Evolutionary conservation across 2,797 vertebrate species (phyloP).

Genomic region (Megalops cyprinoides): DNA sequence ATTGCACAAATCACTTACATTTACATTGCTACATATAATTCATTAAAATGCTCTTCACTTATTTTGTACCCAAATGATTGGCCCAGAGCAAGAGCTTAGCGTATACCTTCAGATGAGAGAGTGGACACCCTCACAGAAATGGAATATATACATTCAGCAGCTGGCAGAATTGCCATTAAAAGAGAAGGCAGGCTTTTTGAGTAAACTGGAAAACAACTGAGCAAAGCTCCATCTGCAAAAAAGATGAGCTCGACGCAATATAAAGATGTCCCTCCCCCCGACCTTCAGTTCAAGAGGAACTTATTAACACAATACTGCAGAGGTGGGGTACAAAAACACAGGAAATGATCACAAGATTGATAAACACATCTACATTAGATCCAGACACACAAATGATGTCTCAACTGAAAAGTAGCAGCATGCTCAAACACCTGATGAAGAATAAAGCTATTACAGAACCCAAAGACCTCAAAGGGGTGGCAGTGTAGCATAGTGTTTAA

Average conservation of each 20-base stretch:
- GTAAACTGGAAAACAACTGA: not conserved
- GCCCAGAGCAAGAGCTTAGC: not conserved
- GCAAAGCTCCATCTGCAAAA: not conserved
- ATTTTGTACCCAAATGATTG: not conserved
- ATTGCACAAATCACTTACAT: not conserved
- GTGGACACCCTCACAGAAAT: not conserved
- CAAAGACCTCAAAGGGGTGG: too few species aligned
- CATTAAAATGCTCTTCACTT: not conserved
- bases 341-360: slow-evolving; percentile 19
- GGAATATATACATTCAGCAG: not conserved
- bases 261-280: too few species aligned
- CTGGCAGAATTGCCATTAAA: not conserved
- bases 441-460: not conserved
- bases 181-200: not conserved
- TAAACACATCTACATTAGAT: slow-evolving; percentile 16
- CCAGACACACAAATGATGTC: slow-evolving; percentile 7
- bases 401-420: not conserved
- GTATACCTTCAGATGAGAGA: not conserved
- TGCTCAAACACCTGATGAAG: not conserved
- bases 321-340: too few species aligned
- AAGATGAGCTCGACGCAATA: too few species aligned
- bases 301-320: too few species aligned
- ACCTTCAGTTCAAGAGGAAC: too few species aligned
- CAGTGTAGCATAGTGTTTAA: too few species aligned
- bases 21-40: not conserved